These are phyloP conservation scores for Epizoanthus fatuus DNA, from an alignment of 92 coral and sea anemone species.

Conservation along the genomic window DNA sequence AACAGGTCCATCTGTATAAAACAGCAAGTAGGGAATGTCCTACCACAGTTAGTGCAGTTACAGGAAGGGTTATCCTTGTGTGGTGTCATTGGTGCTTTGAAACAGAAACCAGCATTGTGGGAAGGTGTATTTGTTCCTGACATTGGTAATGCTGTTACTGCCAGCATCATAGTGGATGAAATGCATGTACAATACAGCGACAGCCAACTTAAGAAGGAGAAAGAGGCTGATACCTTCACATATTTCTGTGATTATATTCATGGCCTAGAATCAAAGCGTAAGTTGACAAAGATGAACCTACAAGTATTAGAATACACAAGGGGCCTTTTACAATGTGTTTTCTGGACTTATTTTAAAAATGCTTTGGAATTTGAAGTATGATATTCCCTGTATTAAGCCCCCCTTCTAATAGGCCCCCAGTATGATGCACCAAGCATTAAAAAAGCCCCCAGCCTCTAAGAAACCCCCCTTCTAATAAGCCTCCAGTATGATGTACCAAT, in stretches of 20 bases:
- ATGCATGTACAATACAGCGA: constrained; percentile 34
- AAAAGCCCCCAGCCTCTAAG: too few species aligned
- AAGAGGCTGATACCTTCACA: constrained; percentile 51
- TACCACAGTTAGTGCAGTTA: constrained; percentile 65
- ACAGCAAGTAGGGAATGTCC: constrained; percentile 41
- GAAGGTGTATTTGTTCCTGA: constrained; percentile 56
- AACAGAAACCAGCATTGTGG: constrained; percentile 37
- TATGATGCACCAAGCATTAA: too few species aligned
- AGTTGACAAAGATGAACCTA: background rate
- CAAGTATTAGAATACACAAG: too few species aligned
- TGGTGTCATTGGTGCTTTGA: constrained; percentile 53
- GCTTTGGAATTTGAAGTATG: too few species aligned
- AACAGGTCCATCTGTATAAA: constrained; percentile 38
- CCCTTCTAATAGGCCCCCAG: too few species aligned
- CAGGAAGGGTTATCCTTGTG: constrained; percentile 56
- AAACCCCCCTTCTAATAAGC: too few species aligned
- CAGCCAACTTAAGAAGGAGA: constrained; percentile 38
- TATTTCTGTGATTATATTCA: constrained; percentile 47
- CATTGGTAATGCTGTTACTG: constrained; percentile 48
- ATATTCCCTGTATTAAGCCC: too few species aligned
- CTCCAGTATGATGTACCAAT: too few species aligned
- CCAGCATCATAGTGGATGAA: background rate
- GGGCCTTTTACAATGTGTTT: too few species aligned
- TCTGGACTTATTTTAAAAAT: too few species aligned
- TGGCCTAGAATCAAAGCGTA: constrained; percentile 37